Percentiles rank a stretch among this genome's conserved stretches.
Evolutionary conservation across 2,888 invertebrate species (phyloP).

Genomic region (Pyrrhia umbra): DNA sequence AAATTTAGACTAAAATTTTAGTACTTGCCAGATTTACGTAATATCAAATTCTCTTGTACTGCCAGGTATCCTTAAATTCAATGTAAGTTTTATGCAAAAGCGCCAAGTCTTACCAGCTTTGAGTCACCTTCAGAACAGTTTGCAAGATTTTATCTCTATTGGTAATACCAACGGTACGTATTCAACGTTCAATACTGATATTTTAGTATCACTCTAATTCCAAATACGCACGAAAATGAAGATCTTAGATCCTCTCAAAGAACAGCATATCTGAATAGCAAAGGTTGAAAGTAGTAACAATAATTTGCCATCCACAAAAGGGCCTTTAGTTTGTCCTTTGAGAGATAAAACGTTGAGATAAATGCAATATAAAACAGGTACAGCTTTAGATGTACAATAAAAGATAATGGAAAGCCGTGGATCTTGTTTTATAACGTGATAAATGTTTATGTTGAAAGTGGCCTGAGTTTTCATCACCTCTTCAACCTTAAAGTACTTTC

Average conservation of each 20-base stretch:
- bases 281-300: slow-evolving; percentile 16
- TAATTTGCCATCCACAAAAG: slow-evolving; percentile 34
- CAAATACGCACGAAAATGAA: slow-evolving; percentile 7
- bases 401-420: slow-evolving; percentile 53
- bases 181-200: slow-evolving; percentile 13
- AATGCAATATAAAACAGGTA: slow-evolving; percentile 57
- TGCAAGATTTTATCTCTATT: slow-evolving; percentile 31
- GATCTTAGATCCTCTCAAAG: slow-evolving; percentile 20
- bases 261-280: slow-evolving; percentile 34
- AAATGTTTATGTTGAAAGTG: slow-evolving; percentile 53
- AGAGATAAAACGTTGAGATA: slow-evolving; percentile 52
- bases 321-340: slow-evolving; percentile 43
- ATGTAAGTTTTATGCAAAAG: slow-evolving; percentile 54
- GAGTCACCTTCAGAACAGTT: slow-evolving; percentile 34
- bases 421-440: slow-evolving; percentile 54
- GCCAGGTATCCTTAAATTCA: slow-evolving; percentile 33
- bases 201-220: slow-evolving; percentile 11
- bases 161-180: neutral
- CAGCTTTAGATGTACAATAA: slow-evolving; percentile 51
- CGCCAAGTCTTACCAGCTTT: slow-evolving; percentile 28
- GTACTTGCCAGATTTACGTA: slow-evolving; percentile 38
- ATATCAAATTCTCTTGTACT: slow-evolving; percentile 18
- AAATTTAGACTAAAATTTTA: slow-evolving; percentile 2
- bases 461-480: slow-evolving; percentile 44
- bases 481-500: slow-evolving; percentile 30